These are phyloP conservation scores for Chalcosyrphus nemorum DNA, from an alignment of 2,888 invertebrate species.

Conservation along the genomic window DNA sequence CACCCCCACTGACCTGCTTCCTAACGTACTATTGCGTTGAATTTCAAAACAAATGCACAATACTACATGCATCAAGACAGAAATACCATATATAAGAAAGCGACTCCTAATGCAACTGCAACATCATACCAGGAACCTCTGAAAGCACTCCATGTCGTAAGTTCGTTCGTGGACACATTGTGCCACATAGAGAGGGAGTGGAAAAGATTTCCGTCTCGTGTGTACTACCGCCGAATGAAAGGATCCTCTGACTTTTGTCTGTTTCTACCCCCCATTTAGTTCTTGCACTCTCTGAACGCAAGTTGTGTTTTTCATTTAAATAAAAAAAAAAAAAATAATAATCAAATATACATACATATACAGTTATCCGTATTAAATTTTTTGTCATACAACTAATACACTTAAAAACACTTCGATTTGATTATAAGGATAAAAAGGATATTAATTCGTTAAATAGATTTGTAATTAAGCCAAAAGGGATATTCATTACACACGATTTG, in stretches of 20 bases:
- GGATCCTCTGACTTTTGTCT: conserved; percentile 66
- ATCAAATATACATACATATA: conserved; percentile 67
- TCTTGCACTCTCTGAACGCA: conserved; percentile 83
- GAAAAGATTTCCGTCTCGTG: conserved; percentile 16
- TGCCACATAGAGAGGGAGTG: not conserved
- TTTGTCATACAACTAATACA: conserved; percentile 64
- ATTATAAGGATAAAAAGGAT: conserved; percentile 25
- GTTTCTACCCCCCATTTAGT: conserved; percentile 80
- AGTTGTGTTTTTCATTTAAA: conserved; percentile 82
- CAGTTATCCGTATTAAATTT: conserved; percentile 56
- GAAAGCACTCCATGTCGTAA: conserved; percentile 1
- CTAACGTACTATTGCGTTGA: conserved; percentile 38
- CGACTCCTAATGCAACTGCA: conserved; percentile 19
- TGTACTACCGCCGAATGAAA: conserved; percentile 25
- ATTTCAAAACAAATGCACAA: conserved; percentile 63
- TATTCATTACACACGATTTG: conserved; percentile 5
- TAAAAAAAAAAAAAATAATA: conserved; percentile 77
- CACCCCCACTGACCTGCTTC: conserved; percentile 66
- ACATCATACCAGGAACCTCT: conserved; percentile 65
- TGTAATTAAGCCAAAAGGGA: not conserved
- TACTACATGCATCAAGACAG: not conserved
- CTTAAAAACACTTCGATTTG: conserved; percentile 34
- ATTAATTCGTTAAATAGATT: conserved; percentile 15
- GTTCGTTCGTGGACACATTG: not conserved
- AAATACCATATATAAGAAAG: too few species aligned